Evolutionary conservation across 2,797 vertebrate species (phyloP), one percentile per base, ranked within the genome.

Genomic region (Sparus aurata): DNA sequence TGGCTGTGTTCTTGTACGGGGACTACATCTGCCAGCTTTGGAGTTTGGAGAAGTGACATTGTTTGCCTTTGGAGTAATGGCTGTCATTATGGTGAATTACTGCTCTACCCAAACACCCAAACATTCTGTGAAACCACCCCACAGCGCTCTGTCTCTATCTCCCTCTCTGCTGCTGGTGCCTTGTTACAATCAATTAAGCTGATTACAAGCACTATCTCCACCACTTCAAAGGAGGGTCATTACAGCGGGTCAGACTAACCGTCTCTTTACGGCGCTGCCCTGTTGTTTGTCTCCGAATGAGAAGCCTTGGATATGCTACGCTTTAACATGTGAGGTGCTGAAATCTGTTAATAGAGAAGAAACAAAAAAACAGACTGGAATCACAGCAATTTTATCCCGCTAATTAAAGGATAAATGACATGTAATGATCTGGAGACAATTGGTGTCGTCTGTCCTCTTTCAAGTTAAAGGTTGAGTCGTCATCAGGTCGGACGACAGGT

Each of bases 121-220:
- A 89, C 80, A 86, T 91, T 92, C 85, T 71, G 81, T 67, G 47
- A 75, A 91, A 83, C 74, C 87, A 80, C 70, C 89, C 91, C 73
- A 80, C 83, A 73, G 81, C 30, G 61, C 87, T 83, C 79, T 25
- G 83, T 81, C 85, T 85, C 85, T 87, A 73, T 89, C 82, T 89
- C 46, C 17, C 85, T 82, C 80, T 61, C 77, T 75, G 87, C 76
- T 83, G 79, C 91, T 83, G 82, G 89, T 90, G 93, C 92, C 92
- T 93, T 86, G 92, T 93, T 94, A 93, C 92, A 93, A 95, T 94
- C 93, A 93, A 93, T 95, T 94, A 94, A 79, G 85, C 82, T 94
- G 92, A 95, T 93, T 95, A 94, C 93, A 92, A 94, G 92, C 91
- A 73, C 92, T 91, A 94, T 94, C 93, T 92, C 85, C 83, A 87